These are phyloP conservation scores for Grantiella picta DNA, from an alignment of 2,113 vertebrate species.

Conservation along the genomic window DNA sequence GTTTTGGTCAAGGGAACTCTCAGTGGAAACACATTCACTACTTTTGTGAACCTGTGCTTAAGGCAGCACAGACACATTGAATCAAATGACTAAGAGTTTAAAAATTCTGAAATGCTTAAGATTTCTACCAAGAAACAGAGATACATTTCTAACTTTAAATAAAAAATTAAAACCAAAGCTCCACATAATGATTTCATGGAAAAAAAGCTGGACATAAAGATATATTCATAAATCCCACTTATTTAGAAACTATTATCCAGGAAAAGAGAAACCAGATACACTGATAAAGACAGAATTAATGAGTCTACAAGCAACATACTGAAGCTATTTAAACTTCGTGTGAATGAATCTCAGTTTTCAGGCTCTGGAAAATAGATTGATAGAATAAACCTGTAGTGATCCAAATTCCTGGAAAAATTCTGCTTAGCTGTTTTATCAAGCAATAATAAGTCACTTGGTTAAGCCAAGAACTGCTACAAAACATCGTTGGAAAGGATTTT, in stretches of 20 bases:
- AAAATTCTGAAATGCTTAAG: not conserved
- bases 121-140: not conserved
- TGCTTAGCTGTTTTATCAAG: not conserved
- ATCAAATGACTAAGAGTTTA: not conserved
- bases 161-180: constrained; percentile 8
- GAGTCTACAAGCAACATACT: constrained; percentile 8
- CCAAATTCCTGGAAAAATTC: constrained; percentile 26
- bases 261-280: constrained; percentile 38
- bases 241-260: constrained; percentile 21
- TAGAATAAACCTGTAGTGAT: not conserved
- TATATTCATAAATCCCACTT: constrained; percentile 14
- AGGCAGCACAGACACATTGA: not conserved
- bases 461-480: constrained; percentile 18
- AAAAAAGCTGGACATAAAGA: constrained; percentile 14
- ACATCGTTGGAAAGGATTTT: constrained; percentile 1
- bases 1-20: not conserved
- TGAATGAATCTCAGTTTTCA: constrained; percentile 15
- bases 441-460: not conserved
- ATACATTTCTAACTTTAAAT: not conserved
- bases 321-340: not conserved
- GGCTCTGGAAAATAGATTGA: constrained; percentile 26
- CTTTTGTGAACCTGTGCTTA: not conserved
- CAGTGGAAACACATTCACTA: not conserved
- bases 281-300: constrained; percentile 46
- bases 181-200: constrained; percentile 3